Percentiles rank a stretch among this genome's conserved stretches.
phyloP scores from a whole-genome alignment of 2,797 vertebrate genomes.

The Dermochelys coriacea region DNA sequence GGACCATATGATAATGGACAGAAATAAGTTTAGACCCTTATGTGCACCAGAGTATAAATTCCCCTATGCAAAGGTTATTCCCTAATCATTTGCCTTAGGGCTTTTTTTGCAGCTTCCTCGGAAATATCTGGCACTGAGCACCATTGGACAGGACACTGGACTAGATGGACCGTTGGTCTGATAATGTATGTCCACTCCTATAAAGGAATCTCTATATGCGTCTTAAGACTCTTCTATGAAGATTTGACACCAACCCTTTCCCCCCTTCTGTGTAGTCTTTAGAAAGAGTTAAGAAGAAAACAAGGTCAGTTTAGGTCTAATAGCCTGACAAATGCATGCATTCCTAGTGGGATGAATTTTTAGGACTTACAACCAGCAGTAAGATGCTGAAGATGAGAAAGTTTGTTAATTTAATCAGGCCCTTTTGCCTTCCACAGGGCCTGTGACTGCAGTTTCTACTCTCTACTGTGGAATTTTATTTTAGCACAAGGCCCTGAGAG shows the following conservation, averaged over 20 bases:
- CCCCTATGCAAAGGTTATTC: background rate
- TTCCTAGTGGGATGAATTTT: background rate
- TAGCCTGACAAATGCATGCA: fast-evolving
- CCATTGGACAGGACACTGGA: fast-evolving
- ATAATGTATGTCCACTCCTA: fast-evolving
- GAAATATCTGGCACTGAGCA: fast-evolving
- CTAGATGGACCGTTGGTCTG: fast-evolving
- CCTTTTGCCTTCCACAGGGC: background rate
- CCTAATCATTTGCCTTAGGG: background rate
- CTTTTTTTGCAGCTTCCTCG: background rate
- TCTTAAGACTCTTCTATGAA: background rate
- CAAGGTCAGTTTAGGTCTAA: background rate
- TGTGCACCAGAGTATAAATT: background rate
- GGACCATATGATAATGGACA: background rate
- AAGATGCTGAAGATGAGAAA: fast-evolving
- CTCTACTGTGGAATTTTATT: background rate
- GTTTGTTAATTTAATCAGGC: fast-evolving
- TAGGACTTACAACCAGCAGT: fast-evolving
- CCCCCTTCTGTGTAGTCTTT: background rate
- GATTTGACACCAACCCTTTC: background rate
- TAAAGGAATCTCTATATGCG: fast-evolving
- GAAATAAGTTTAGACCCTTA: background rate
- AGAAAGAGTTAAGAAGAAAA: background rate
- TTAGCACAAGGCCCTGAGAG: background rate
- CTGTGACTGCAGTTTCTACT: fast-evolving